A percentile compares a stretch with the other conserved stretches of the same genome.
Evolutionary conservation across 53 echinoderm and acorn worm species (phyloP).

Genomic region (Paracentrotus lividus): DNA sequence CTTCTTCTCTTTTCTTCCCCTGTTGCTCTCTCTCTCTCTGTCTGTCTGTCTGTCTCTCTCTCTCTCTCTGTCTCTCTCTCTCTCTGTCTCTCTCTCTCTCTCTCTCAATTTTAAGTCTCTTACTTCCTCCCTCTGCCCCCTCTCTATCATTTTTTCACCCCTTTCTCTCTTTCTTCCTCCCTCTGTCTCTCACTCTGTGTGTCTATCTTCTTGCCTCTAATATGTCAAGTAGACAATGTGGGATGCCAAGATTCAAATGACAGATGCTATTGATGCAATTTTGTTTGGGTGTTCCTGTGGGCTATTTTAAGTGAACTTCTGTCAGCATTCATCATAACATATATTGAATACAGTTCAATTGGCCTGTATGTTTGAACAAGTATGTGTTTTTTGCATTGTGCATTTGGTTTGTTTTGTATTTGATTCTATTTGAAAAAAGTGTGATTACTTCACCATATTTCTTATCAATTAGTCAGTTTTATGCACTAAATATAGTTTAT

Average conservation of each 20-base stretch:
- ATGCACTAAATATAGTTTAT: too few species aligned
- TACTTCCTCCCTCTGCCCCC: too few species aligned
- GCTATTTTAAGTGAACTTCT: not conserved
- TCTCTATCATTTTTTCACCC: too few species aligned
- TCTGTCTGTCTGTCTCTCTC: not conserved
- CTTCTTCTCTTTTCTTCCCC: not conserved
- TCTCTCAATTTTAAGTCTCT: slow-evolving; percentile 23
- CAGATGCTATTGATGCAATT: slow-evolving; percentile 20
- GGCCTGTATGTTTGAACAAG: not conserved
- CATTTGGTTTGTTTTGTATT: too few species aligned
- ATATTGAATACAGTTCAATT: not conserved
- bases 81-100: not conserved
- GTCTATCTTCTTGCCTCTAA: not conserved
- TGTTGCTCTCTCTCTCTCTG: too few species aligned
- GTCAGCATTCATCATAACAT: not conserved
- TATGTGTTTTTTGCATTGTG: too few species aligned
- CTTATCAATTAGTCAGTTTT: too few species aligned
- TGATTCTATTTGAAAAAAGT: too few species aligned
- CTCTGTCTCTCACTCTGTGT: not conserved
- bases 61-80: not conserved
- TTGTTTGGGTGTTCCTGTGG: slow-evolving; percentile 3
- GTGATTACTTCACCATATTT: too few species aligned
- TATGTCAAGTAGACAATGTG: not conserved
- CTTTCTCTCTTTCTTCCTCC: not conserved
- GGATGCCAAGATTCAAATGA: not conserved